Evolutionary conservation across 2,888 invertebrate species (phyloP), one percentile per base, ranked within the genome.

Genomic region (Drosophila mulleri): DNA sequence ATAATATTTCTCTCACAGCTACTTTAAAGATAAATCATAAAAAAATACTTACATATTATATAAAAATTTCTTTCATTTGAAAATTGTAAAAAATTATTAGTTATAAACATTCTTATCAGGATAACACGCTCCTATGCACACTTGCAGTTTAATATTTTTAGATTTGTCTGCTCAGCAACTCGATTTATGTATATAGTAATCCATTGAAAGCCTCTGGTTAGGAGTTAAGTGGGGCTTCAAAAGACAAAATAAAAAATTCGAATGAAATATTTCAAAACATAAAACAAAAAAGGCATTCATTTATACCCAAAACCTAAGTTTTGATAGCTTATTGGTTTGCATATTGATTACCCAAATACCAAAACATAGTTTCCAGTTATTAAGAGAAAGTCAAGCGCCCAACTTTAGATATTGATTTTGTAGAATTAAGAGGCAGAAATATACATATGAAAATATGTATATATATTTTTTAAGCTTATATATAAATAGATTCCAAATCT

Each of bases 221-320:
- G 47, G 44, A 42, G 37, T 54, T 29, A 50, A 61, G 35, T 62
- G 52, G 52, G 52, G 52, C 52, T 53, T 53, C 48, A 50, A 42
- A n/a, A 48, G 52, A 37, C 35, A 23, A 50, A 41, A 54, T 53
- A 53, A 53, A 53, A 53, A 53, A 20, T 37, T 23, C 52, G 23
- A 53, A 37, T 53, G 37, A 39, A 45, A 48, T 37, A 54, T 53
- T 53, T 20, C 52, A 53, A 53, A 53, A 37, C 52, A 16, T 53
- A 23, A 53, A 53, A 53, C 37, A 53, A 53, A 37, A 4, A 37
- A 23, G 35, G 52, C 52, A 23, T 53, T 53, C 29, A 48, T 2
- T 32, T n/a, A 48, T 50, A 29, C 48, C 47, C 47, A 47, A 47
- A 16, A 47, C 16, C 47, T 26, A 26, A 42, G 11, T 12, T 3